phyloP scores from a whole-genome alignment of 2,888 invertebrate genomes.

The Neocrepidodera transversa region DNA sequence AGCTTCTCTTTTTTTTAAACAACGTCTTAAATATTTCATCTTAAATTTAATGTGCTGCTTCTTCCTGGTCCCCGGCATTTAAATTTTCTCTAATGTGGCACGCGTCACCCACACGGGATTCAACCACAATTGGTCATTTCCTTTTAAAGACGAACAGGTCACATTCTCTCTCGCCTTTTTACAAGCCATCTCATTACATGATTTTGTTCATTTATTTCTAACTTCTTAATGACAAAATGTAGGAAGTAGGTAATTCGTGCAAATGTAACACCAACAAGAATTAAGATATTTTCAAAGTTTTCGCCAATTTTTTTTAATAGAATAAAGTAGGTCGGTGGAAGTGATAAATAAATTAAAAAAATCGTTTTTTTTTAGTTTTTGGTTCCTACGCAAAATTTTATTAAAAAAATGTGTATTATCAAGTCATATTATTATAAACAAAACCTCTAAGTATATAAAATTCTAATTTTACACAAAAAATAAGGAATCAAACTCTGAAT shows the following conservation, averaged over 20 bases:
- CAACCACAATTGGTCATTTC: constrained; percentile 45
- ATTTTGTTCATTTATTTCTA: constrained; percentile 32
- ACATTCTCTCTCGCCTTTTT: constrained; percentile 37
- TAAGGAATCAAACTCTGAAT: no score
- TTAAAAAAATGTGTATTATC: no score
- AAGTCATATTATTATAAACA: no score
- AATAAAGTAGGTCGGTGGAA: background rate
- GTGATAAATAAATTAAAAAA: no score
- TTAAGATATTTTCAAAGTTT: constrained; percentile 11
- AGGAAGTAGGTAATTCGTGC: constrained; percentile 39
- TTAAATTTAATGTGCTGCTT: background rate
- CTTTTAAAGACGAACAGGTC: constrained; percentile 39
- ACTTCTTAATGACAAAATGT: constrained; percentile 39
- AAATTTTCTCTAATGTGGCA: constrained; percentile 30
- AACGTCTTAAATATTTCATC: no score
- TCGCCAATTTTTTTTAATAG: constrained; percentile 6
- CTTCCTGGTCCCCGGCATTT: constrained; percentile 13
- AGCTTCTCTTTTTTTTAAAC: no score
- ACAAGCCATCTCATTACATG: constrained; percentile 38
- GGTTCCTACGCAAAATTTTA: no score
- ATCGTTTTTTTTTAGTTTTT: no score
- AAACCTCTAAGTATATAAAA: no score
- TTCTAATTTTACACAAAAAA: no score
- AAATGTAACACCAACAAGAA: constrained; percentile 33
- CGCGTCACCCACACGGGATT: constrained; percentile 42